Evolutionary conservation across 2,888 invertebrate genomes (phyloP).

Genomic region (Cosmorhoe ocellata): DNA sequence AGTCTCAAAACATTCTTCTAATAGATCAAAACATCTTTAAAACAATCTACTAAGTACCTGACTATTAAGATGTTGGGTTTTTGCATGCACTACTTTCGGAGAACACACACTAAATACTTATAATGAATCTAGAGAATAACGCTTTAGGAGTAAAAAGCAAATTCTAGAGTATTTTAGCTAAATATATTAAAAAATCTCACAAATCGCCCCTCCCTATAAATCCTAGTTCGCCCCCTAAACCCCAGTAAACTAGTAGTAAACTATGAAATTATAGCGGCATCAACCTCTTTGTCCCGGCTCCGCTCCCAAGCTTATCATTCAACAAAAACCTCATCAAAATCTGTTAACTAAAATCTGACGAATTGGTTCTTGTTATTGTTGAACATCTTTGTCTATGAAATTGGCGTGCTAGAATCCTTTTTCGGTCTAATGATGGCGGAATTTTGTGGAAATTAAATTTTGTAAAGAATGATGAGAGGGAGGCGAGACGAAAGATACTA

Average conservation of each 20-base stretch:
- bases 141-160: too few relatives aligned
- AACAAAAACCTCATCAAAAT: slow-evolving; percentile 47
- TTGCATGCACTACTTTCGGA: too few relatives aligned
- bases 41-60: too few relatives aligned
- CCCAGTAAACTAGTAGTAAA: slow-evolving; percentile 53
- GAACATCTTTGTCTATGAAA: slow-evolving; percentile 76
- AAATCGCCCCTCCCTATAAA: too few relatives aligned
- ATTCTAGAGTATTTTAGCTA: too few relatives aligned
- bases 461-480: slow-evolving; percentile 50
- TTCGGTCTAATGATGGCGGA: slow-evolving; percentile 49
- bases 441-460: slow-evolving; percentile 68
- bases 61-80: too few relatives aligned
- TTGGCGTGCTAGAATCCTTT: slow-evolving; percentile 60
- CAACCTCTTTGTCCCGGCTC: slow-evolving; percentile 63
- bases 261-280: slow-evolving; percentile 73
- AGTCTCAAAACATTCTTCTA: too few relatives aligned
- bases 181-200: too few relatives aligned
- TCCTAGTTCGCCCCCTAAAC: neutral
- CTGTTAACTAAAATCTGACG: slow-evolving; percentile 63
- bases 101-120: too few relatives aligned
- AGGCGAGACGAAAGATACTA: slow-evolving; percentile 57
- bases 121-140: too few relatives aligned
- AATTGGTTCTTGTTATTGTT: slow-evolving; percentile 67
- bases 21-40: too few relatives aligned
- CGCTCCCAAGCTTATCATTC: slow-evolving; percentile 56